Base-by-base conservation (phyloP, 2,797 vertebrate species). In the Pagetopsis macropterus region DNA sequence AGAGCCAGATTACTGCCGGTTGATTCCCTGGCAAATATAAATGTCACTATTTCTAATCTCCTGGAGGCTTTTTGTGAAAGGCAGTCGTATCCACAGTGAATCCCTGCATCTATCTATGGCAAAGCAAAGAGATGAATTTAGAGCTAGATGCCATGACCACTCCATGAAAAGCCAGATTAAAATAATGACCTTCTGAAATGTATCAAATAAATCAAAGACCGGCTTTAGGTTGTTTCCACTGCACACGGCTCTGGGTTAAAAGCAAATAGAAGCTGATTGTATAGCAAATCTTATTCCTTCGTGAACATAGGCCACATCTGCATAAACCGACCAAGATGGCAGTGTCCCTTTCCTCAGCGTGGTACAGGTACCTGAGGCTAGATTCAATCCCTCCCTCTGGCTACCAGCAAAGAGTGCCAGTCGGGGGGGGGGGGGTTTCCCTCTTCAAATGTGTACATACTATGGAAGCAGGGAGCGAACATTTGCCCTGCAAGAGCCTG, bases 401-500 rank as follows among this genome's bases (percentile, higher is more conserved):
- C 79, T 81, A 60, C 0, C 11, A 57, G 77, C 46, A 66, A 75
- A 88, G 74, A 78, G 44, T 52, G 19, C 57, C 52, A 77, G 84
- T 84, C 65, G 23, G 27, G 27, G 27, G 3, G 21, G 15, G 70
- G 81, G 70, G 85, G 75, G 67, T 78, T 65, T 77, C 73, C 74
- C 65, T 63, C 61, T 78, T 77, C 70, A 79, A 86, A 84, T 93
- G 87, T 91, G 91, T 88, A 88, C 88, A 78, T 79, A 54, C 70
- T 37, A 64, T 5, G 14, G 62, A 88, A 52, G 61, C 81, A 71
- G 75, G 14, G 56, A 77, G 65, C 63, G 84, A 60, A 71, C 82
- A 88, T 89, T 83, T 88, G 79, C 73, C 2, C 80, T 2, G 33
- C 9, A 31, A 81, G 75, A 74, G 86, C 71, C 77, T 56, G 56